phyloP scores from a whole-genome alignment of 2,113 vertebrate genomes.

The Pavo muticus region DNA sequence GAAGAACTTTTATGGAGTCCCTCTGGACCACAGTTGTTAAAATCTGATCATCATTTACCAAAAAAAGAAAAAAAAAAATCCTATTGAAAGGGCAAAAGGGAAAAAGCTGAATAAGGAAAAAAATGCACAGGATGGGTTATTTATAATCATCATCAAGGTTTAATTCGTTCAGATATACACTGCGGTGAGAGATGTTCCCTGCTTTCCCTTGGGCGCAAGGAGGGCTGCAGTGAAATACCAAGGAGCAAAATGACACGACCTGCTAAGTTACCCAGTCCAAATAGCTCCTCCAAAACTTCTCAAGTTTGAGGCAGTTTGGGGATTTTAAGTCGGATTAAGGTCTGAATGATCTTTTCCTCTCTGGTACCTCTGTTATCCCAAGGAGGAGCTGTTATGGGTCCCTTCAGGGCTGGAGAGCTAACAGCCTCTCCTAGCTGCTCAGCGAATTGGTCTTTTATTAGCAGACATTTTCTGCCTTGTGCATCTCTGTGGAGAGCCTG shows the following conservation, averaged over 20 bases:
- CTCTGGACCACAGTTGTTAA: conserved; percentile 11
- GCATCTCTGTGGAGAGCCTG: background rate
- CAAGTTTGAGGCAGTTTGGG: background rate
- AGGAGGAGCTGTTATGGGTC: background rate
- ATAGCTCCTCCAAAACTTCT: background rate
- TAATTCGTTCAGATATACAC: background rate
- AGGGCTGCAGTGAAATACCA: background rate
- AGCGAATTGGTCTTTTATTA: background rate
- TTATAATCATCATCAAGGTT: background rate
- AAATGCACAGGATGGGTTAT: background rate
- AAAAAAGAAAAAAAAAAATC: background rate
- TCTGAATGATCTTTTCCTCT: background rate
- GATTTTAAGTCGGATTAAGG: background rate
- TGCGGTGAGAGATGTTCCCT: background rate
- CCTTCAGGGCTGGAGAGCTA: background rate
- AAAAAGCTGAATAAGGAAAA: conserved; percentile 16
- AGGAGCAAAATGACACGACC: background rate
- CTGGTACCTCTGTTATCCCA: too few species aligned
- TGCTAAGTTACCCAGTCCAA: background rate
- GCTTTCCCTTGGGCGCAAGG: background rate
- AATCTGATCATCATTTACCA: background rate
- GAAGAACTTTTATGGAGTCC: background rate
- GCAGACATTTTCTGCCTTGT: background rate
- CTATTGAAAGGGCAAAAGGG: background rate
- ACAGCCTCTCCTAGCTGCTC: background rate